Percentiles rank a stretch among this genome's conserved stretches.
phyloP scores from a whole-genome alignment of 1,140 invertebrate species.

The Eulimnadia texana region DNA sequence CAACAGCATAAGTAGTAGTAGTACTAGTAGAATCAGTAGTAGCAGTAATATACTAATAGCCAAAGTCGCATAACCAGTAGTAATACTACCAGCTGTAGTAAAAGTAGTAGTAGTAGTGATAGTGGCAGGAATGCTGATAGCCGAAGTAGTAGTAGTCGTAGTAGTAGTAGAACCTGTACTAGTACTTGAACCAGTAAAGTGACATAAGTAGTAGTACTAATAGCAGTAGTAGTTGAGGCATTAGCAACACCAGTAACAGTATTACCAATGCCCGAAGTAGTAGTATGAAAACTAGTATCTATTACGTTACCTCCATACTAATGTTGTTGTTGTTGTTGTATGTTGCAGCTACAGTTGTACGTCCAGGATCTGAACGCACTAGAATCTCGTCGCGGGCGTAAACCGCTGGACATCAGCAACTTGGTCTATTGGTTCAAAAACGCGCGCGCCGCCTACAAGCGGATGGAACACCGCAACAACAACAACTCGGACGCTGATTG shows the following conservation, averaged over 20 bases:
- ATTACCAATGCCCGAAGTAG: neutral
- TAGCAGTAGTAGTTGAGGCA: too few species aligned
- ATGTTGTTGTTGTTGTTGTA: constrained; percentile 21
- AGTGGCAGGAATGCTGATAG: too few species aligned
- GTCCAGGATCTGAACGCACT: constrained; percentile 82
- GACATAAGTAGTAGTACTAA: too few species aligned
- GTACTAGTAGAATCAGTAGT: too few species aligned
- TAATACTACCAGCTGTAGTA: too few species aligned
- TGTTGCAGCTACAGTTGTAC: constrained; percentile 85
- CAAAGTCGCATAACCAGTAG: too few species aligned
- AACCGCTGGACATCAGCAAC: constrained; percentile 90
- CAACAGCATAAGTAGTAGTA: too few species aligned
- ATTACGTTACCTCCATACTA: neutral
- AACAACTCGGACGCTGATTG: constrained; percentile 9
- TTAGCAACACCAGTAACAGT: neutral
- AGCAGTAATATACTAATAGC: too few species aligned
- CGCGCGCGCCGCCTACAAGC: constrained; percentile 82
- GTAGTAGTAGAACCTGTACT: too few species aligned
- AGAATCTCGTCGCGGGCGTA: constrained; percentile 76
- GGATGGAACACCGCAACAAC: constrained; percentile 36
- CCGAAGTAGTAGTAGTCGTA: too few species aligned
- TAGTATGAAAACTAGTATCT: neutral
- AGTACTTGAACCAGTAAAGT: too few species aligned
- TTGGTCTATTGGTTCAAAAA: constrained; percentile 99
- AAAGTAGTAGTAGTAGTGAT: too few species aligned